Evolutionary conservation across 2,113 vertebrate genomes (phyloP).

Genomic region (Ranitomeya imitator): DNA sequence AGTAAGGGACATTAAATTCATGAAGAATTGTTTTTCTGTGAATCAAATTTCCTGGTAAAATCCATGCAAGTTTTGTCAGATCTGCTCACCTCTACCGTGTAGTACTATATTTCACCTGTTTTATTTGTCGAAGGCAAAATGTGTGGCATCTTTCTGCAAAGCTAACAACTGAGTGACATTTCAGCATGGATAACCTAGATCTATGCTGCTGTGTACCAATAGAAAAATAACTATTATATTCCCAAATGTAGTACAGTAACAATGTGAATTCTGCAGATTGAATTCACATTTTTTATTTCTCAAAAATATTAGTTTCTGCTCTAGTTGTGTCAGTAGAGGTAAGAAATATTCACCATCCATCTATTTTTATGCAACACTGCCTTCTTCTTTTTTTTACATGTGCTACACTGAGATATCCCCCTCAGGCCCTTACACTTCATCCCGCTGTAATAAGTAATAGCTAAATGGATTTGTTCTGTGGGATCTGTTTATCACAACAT

Average conservation of each 20-base stretch:
- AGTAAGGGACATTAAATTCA: too few species aligned
- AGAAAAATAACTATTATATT: not conserved
- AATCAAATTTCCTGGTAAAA: too few species aligned
- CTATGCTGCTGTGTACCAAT: too few species aligned
- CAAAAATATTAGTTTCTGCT: not conserved
- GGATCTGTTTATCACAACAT: slow-evolving; percentile 49
- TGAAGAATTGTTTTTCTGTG: too few species aligned
- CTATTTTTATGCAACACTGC: slow-evolving; percentile 16
- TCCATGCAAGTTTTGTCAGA: too few species aligned
- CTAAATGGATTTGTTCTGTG: slow-evolving; percentile 29
- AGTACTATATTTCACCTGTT: too few species aligned
- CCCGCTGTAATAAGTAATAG: slow-evolving; percentile 30
- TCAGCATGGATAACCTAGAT: too few species aligned
- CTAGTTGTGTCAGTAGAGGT: not conserved
- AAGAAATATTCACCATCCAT: not conserved
- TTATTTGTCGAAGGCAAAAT: too few species aligned
- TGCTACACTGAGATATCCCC: slow-evolving; percentile 22
- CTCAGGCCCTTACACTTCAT: slow-evolving; percentile 34
- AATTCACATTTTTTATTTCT: not conserved
- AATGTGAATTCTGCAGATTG: not conserved
- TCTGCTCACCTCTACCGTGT: too few species aligned
- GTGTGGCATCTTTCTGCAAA: too few species aligned
- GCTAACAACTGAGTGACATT: too few species aligned
- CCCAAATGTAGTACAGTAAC: not conserved
- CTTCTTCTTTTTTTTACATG: slow-evolving; percentile 22